Conservation (phyloP, 1,140 invertebrate genomes). For the Reticulitermes speratus region DNA sequence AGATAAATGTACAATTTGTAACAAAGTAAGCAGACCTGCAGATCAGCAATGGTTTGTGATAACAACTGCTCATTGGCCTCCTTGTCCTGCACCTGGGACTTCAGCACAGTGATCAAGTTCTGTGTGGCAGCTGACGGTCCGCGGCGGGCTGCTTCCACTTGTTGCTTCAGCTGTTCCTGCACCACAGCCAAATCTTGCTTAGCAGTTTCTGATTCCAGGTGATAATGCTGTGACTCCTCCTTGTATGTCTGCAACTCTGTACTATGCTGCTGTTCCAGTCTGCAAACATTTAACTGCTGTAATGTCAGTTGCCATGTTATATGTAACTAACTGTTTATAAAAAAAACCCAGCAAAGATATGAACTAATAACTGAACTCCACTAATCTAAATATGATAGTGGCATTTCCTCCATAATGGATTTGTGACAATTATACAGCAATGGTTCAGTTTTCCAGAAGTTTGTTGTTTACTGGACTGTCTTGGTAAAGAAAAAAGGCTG, state of each 20-base stretch:
- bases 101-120: slow-evolving; percentile 20
- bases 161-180: slow-evolving; percentile 10
- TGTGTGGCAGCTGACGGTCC: neutral
- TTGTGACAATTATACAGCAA: too few relatives aligned
- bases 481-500: too few relatives aligned
- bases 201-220: slow-evolving; percentile 9
- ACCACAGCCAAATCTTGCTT: slow-evolving; percentile 22
- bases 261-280: slow-evolving; percentile 46
- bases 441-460: too few relatives aligned
- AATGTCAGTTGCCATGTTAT: too few relatives aligned
- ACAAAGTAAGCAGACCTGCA: neutral
- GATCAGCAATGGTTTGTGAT: slow-evolving; percentile 34
- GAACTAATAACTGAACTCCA: too few relatives aligned
- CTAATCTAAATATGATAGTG: too few relatives aligned
- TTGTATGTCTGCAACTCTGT: slow-evolving; percentile 23
- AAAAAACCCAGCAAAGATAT: too few relatives aligned
- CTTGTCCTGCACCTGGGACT: slow-evolving; percentile 42
- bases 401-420: too few relatives aligned
- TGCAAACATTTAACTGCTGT: slow-evolving; percentile 36
- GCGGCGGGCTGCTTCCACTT: neutral
- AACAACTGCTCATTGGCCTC: slow-evolving; percentile 43
- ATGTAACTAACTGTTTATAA: too few relatives aligned
- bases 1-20: too few relatives aligned
- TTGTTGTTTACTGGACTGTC: too few relatives aligned
- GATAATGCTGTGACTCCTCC: slow-evolving; percentile 17